Evolutionary conservation across 1,140 invertebrate genomes (phyloP), one percentile per base, ranked within the genome.

Genomic region (Drosophila ironensis): DNA sequence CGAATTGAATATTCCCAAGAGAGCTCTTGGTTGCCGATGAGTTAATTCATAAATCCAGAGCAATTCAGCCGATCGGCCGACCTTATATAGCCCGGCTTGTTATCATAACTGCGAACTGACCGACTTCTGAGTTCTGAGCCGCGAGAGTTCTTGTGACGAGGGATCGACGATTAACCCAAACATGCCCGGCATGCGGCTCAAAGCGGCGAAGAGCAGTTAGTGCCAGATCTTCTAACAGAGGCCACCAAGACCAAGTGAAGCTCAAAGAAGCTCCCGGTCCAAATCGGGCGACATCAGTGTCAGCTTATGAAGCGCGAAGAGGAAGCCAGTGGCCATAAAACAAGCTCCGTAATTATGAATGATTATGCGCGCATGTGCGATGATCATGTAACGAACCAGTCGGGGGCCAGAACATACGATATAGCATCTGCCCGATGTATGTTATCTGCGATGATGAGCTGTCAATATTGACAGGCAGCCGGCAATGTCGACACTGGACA

Each of bases 341-440:
- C n/a, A n/a, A n/a, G n/a, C n/a, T n/a, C n/a, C n/a, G 44, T 75
- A 74, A 86, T 80, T 80, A 86, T 86, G 80, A 86, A 86, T 86
- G 80, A 86, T 86, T 72, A 80, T 86, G 78, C 75, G 78, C 75
- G 76, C 73, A 74, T 71, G 57, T 42, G 53, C 37, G 53, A 52
- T 61, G 66, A 74, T 73, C 56, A 52, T 71, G 66, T 80, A 59
- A 40, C 20, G 35, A 42, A 27, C 16, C 35, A 14, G 20, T 12
- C n/a, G n/a, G n/a, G n/a, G n/a, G n/a, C n/a, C n/a, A n/a, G n/a
- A n/a, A n/a, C n/a, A n/a, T n/a, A n/a, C n/a, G n/a, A n/a, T n/a
- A n/a, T n/a, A 16, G 44, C n/a, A 30, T 33, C 24, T 40, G 6
- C 24, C 14, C 24, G 30, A 30, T 42, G 40, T 28, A 47, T 25